Percentiles rank a stretch among this genome's conserved stretches.
Evolutionary conservation across 2,797 vertebrate species (phyloP).

Genomic region (Esox masquinongy): DNA sequence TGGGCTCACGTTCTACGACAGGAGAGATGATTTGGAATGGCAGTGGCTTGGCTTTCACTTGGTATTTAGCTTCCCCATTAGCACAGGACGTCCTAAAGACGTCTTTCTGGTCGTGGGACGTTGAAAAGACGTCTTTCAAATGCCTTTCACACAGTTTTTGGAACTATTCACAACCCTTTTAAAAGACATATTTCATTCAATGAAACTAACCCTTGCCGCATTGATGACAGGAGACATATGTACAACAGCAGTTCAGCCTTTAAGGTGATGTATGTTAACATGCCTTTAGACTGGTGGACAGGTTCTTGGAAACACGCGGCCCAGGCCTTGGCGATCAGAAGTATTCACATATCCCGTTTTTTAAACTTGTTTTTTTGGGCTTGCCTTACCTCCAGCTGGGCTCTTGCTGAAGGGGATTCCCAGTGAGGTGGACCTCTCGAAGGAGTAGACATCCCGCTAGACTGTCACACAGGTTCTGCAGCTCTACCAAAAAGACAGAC

Average conservation of each 20-base stretch:
- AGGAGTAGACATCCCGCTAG: constrained; percentile 78
- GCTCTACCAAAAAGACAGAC: constrained; percentile 69
- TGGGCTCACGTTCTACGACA: constrained; percentile 48
- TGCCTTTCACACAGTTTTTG: too few species aligned
- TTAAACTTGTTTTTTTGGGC: background rate
- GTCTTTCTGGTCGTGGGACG: too few species aligned
- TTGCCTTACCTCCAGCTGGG: constrained; percentile 83
- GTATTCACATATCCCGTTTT: background rate
- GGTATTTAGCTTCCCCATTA: constrained; percentile 38
- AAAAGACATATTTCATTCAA: background rate
- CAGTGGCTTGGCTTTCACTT: constrained; percentile 43
- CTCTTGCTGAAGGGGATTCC: constrained; percentile 89
- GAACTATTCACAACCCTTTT: background rate
- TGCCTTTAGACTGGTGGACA: background rate
- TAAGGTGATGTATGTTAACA: background rate
- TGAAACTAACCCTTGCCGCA: background rate
- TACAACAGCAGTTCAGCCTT: background rate
- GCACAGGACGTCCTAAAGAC: too few species aligned
- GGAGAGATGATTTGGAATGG: constrained; percentile 40
- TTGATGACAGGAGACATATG: background rate
- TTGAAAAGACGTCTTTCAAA: too few species aligned
- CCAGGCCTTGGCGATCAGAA: background rate
- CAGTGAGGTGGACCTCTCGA: constrained; percentile 74
- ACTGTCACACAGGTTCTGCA: constrained; percentile 68
- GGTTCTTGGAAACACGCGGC: background rate